Percentiles rank a stretch among this genome's conserved stretches.
These are phyloP conservation scores for Ophonus ardosiacus DNA, from an alignment of 2,888 invertebrate species.

Conservation along the genomic window DNA sequence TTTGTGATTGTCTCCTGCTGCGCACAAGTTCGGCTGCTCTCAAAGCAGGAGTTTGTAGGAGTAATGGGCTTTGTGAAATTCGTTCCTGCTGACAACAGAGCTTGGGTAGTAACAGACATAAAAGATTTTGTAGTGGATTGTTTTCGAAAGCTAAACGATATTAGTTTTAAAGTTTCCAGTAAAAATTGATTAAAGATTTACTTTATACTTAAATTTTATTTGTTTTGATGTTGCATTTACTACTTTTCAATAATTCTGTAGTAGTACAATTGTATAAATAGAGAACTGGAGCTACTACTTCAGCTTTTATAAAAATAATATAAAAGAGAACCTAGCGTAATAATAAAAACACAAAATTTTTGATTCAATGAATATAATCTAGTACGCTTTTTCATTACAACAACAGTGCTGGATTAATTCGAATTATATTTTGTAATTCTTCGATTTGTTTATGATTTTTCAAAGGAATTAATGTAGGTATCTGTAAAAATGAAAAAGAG, in stretches of 20 bases:
- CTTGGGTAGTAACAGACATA: not conserved
- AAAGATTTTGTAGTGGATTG: not conserved
- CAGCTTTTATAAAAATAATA: too few relatives aligned
- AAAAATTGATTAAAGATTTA: not conserved
- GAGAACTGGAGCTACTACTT: too few relatives aligned
- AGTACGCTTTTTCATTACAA: too few relatives aligned
- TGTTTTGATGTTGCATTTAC: not conserved
- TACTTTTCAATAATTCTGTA: not conserved
- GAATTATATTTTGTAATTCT: too few relatives aligned
- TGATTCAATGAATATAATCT: too few relatives aligned
- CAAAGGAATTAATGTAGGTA: too few relatives aligned
- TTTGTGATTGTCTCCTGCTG: not conserved
- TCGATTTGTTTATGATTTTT: too few relatives aligned
- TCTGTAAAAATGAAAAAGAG: too few relatives aligned
- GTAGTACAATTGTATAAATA: not conserved
- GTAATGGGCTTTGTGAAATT: constrained; percentile 42
- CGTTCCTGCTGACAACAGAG: constrained; percentile 15
- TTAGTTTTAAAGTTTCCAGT: not conserved
- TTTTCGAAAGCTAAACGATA: not conserved
- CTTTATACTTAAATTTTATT: not conserved
- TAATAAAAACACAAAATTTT: too few relatives aligned
- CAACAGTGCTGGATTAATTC: too few relatives aligned
- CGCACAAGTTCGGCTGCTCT: not conserved
- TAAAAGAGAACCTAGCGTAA: too few relatives aligned
- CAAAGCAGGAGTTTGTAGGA: constrained; percentile 27